Conservation (phyloP, 2,888 invertebrate species). For the Apocheima hispidaria region DNA sequence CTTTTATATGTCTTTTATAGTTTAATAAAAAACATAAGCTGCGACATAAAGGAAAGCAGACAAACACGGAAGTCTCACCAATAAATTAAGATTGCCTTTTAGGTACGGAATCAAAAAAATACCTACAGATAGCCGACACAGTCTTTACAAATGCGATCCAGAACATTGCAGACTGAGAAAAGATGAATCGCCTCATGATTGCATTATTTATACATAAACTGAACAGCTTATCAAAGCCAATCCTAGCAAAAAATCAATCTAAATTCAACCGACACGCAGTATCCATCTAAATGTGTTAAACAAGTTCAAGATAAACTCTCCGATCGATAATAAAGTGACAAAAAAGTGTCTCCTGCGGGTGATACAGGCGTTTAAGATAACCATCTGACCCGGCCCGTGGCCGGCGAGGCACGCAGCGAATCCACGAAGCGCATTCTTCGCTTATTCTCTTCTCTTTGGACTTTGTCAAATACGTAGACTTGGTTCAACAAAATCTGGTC, state of each 20-base stretch:
- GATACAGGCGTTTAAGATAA: constrained; percentile 86
- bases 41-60: too few species aligned
- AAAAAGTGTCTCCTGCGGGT: constrained; percentile 84
- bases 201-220: not conserved
- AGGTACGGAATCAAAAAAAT: not conserved
- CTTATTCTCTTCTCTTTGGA: constrained; percentile 63
- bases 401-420: constrained; percentile 76
- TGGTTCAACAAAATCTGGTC: not conserved
- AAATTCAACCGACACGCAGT: constrained; percentile 31
- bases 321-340: constrained; percentile 78
- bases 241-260: constrained; percentile 1
- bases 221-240: not conserved
- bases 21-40: too few species aligned
- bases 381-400: constrained; percentile 79
- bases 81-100: not conserved
- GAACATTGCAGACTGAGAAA: not conserved
- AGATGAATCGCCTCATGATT: not conserved
- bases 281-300: constrained; percentile 55
- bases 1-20: too few species aligned
- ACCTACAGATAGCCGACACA: not conserved
- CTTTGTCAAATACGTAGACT: constrained; percentile 23
- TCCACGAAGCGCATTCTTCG: constrained; percentile 78
- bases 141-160: not conserved
- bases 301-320: constrained; percentile 68
- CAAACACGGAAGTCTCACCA: too few species aligned